phyloP scores from a whole-genome alignment of 2,888 invertebrate species.

The Amphimallon solstitiale region DNA sequence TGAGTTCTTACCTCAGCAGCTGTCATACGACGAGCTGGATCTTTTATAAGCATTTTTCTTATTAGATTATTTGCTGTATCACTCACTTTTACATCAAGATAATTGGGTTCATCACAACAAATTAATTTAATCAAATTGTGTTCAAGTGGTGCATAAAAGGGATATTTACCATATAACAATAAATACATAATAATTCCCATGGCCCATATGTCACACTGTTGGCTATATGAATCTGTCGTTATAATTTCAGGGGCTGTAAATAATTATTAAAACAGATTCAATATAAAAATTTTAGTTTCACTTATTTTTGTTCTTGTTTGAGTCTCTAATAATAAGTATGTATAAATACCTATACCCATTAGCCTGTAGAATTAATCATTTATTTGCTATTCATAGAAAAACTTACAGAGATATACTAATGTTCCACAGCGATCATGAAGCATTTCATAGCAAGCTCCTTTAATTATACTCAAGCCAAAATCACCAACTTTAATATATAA shows the following conservation, averaged over 20 bases:
- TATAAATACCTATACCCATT: background rate
- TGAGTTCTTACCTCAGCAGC: slow-evolving; percentile 66
- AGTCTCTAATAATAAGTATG: no score
- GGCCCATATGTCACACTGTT: slow-evolving; percentile 71
- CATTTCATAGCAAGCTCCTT: slow-evolving; percentile 62
- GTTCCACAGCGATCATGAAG: slow-evolving; percentile 69
- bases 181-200: slow-evolving; percentile 68
- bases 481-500: slow-evolving; percentile 68
- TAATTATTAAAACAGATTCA: background rate
- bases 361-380: background rate
- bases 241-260: slow-evolving; percentile 68
- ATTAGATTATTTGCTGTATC: slow-evolving; percentile 62
- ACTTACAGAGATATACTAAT: slow-evolving; percentile 66
- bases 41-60: slow-evolving; percentile 63
- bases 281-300: no score
- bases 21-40: slow-evolving; percentile 66
- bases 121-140: slow-evolving; percentile 56
- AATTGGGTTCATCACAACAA: slow-evolving; percentile 54
- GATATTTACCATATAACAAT: slow-evolving; percentile 60
- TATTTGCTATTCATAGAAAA: background rate
- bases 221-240: slow-evolving; percentile 66
- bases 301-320: no score
- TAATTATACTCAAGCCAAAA: slow-evolving; percentile 68
- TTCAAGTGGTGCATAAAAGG: slow-evolving; percentile 57
- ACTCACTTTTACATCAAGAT: slow-evolving; percentile 42